Percentiles rank a stretch among this genome's conserved stretches.
phyloP scores from a whole-genome alignment of 2,888 invertebrate genomes.

The Balanococcus diminutus region DNA sequence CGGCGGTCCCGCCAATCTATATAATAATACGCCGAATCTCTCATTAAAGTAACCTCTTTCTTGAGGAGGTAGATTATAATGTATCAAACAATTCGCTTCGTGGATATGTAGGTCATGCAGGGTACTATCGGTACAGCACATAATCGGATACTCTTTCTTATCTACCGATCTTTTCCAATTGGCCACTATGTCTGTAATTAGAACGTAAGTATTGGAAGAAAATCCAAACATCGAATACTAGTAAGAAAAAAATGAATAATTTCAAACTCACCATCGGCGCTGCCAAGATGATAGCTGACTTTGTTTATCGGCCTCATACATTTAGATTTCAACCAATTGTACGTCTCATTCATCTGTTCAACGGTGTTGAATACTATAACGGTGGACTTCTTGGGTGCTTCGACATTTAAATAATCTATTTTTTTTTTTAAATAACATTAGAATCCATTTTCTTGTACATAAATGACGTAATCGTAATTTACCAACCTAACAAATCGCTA shows the following conservation, averaged over 20 bases:
- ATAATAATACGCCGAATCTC: slow-evolving; percentile 12
- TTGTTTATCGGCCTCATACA: neutral
- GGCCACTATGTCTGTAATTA: neutral
- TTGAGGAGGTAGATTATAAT: slow-evolving; percentile 13
- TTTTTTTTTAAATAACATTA: neutral
- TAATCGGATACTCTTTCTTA: neutral
- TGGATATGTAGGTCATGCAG: neutral
- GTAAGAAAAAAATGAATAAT: no score
- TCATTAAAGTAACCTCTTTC: neutral
- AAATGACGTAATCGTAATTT: no score
- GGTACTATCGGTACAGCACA: slow-evolving; percentile 35
- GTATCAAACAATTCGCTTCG: slow-evolving; percentile 26
- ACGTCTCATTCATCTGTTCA: neutral
- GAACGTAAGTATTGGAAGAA: neutral
- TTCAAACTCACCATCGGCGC: neutral
- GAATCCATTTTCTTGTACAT: neutral
- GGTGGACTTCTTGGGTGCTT: neutral
- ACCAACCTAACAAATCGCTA: neutral
- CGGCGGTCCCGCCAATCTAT: neutral
- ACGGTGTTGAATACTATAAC: slow-evolving; percentile 15
- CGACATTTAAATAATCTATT: neutral
- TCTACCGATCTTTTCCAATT: neutral
- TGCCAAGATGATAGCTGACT: neutral
- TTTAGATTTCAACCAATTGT: neutral
- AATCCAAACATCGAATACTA: neutral